phyloP scores from a whole-genome alignment of 2,797 vertebrate species.

The Thamnophis elegans region DNA sequence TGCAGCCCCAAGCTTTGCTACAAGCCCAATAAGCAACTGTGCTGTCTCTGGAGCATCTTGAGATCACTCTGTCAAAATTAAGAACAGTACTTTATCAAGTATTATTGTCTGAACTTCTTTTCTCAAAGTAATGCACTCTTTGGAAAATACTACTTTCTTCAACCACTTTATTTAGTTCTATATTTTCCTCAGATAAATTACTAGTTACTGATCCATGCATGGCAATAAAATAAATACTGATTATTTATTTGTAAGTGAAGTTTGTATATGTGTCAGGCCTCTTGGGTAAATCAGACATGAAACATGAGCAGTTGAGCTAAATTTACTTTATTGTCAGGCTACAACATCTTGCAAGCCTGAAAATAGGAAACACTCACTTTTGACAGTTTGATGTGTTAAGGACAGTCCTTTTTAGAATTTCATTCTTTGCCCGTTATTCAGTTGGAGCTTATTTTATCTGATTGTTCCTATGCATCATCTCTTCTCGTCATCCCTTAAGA shows the following conservation, averaged over 20 bases:
- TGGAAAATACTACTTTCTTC: background rate
- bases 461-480: too few relatives aligned
- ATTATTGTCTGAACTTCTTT: background rate
- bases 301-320: too few relatives aligned
- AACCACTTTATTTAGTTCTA: background rate
- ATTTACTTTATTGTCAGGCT: too few relatives aligned
- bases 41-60: background rate
- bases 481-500: too few relatives aligned
- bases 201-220: background rate
- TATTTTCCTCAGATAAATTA: background rate
- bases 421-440: too few relatives aligned
- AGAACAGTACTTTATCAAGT: background rate
- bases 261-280: background rate
- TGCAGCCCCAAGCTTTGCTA: background rate
- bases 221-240: background rate
- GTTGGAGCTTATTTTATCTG: too few relatives aligned
- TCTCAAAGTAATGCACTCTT: background rate
- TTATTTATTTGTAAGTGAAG: background rate
- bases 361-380: too few relatives aligned
- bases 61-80: background rate
- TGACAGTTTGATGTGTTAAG: too few relatives aligned
- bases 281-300: too few relatives aligned
- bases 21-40: background rate
- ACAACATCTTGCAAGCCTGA: too few relatives aligned
- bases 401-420: too few relatives aligned